A percentile compares a stretch with the other conserved stretches of the same genome.
Conservation (phyloP, 2,113 vertebrate species). For the Mobula birostris region DNA sequence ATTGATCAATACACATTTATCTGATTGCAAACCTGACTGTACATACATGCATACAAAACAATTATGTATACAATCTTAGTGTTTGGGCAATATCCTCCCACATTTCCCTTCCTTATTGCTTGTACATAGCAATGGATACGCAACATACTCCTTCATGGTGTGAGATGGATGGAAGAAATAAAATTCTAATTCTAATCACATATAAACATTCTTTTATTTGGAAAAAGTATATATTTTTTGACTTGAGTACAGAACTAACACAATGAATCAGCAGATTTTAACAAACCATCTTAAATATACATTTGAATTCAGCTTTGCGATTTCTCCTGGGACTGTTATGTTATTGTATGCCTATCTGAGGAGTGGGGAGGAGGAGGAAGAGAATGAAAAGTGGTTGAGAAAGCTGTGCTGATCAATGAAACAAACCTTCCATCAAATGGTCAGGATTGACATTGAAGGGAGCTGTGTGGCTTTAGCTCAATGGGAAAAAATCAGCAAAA, state of each 20-base stretch:
- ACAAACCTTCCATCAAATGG: background rate
- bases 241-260: background rate
- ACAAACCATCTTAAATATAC: background rate
- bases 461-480: background rate
- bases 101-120: too few species aligned
- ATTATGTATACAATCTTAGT: too few species aligned
- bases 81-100: too few species aligned
- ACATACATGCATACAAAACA: too few species aligned
- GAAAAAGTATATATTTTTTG: background rate
- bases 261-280: background rate
- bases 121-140: too few species aligned
- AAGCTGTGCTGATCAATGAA: conserved; percentile 23
- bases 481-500: background rate
- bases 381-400: background rate
- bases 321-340: background rate
- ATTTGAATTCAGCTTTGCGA: conserved; percentile 1
- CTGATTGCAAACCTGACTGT: too few species aligned
- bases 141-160: too few species aligned
- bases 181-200: too few species aligned
- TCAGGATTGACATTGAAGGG: background rate
- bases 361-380: background rate
- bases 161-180: too few species aligned
- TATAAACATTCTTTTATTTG: background rate
- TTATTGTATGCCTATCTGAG: background rate
- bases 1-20: too few species aligned